A percentile compares a stretch with the other conserved stretches of the same genome.
These are phyloP conservation scores for Squalus acanthias DNA, from an alignment of 2,797 vertebrate genomes.

Conservation along the genomic window DNA sequence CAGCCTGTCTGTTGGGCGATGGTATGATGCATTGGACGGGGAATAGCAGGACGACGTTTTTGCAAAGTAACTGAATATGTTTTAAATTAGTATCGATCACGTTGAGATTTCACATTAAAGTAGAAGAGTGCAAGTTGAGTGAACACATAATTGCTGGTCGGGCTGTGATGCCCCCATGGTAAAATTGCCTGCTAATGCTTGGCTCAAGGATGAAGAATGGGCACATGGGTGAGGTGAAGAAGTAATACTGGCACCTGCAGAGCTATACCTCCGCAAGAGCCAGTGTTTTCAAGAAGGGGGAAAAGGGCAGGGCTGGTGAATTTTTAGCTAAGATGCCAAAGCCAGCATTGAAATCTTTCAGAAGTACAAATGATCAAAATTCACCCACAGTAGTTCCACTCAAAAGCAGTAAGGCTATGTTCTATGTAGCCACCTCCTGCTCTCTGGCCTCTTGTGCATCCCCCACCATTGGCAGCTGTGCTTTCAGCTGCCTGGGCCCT, in stretches of 20 bases:
- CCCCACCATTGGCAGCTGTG: no score
- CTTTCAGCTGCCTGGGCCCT: not conserved
- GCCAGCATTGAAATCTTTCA: not conserved
- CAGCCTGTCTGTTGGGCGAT: not conserved
- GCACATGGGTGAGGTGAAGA: not conserved
- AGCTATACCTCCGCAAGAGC: not conserved
- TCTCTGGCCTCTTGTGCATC: not conserved
- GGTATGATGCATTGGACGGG: not conserved
- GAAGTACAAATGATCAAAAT: not conserved
- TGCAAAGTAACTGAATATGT: not conserved
- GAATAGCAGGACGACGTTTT: not conserved
- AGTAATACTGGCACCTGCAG: not conserved
- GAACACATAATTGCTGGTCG: no score
- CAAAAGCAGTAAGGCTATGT: not conserved
- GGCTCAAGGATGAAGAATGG: not conserved
- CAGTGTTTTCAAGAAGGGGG: not conserved
- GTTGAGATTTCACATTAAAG: no score
- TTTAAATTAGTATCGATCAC: no score
- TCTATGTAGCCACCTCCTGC: no score
- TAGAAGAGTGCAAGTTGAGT: no score
- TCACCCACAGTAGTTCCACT: not conserved
- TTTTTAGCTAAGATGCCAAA: not conserved
- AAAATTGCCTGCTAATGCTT: not conserved
- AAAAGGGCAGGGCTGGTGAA: not conserved
- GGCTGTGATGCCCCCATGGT: no score